These are phyloP conservation scores for Apodemia mormo DNA, from an alignment of 2,888 invertebrate species.

Conservation along the genomic window DNA sequence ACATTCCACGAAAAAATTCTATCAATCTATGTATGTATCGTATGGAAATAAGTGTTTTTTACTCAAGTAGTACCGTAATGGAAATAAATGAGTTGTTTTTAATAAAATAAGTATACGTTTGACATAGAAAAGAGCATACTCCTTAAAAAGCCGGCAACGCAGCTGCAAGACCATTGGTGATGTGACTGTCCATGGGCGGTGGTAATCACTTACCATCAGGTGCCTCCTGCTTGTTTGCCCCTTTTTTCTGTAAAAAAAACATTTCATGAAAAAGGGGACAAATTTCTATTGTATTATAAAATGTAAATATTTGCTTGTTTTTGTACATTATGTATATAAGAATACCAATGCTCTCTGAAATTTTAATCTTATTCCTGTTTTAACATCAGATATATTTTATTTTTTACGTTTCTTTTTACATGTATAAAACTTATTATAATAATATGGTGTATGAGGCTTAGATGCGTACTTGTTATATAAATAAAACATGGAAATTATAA, in stretches of 20 bases:
- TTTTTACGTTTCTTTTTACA: background rate
- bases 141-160: too few species aligned
- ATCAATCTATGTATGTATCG: background rate
- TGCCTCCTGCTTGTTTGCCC: too few species aligned
- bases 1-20: too few species aligned
- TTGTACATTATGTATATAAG: constrained; percentile 14
- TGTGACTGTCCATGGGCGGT: too few species aligned
- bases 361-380: background rate
- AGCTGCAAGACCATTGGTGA: too few species aligned
- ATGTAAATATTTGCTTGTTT: constrained; percentile 4
- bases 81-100: background rate
- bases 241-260: background rate
- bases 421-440: background rate
- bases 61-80: too few species aligned
- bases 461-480: constrained; percentile 2
- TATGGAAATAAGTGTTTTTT: too few species aligned
- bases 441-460: background rate
- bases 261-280: background rate
- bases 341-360: background rate
- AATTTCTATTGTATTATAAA: background rate
- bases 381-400: constrained; percentile 5
- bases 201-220: too few species aligned
- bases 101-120: background rate
- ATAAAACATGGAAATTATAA: background rate
- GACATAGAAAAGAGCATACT: too few species aligned